Evolutionary conservation across 2,797 vertebrate genomes (phyloP), one percentile per base, ranked within the genome.

Genomic region (Sparidentex hasta): DNA sequence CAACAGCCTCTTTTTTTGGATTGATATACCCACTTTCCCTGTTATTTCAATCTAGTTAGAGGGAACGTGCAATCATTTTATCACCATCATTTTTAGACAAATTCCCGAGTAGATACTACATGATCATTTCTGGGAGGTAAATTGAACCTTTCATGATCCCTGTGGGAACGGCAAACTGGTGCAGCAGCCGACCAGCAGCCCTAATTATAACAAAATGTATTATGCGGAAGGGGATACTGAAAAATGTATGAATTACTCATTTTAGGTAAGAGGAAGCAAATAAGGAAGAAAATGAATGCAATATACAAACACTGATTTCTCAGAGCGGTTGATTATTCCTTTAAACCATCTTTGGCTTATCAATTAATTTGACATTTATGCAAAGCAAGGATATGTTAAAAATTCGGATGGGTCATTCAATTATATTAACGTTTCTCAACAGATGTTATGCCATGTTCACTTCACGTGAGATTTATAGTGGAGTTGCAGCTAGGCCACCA

Each of bases 31-130:
- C 56, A n/a, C 46, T 46, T 14, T 18, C 8, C 8, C 18, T 0
- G 11, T 72, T 66, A 61, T 82, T 81, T 70, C 29, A 52, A 41
- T 66, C 50, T 64, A 74, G 82, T 84, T 75, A 73, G 9, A 65
- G 21, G 18, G 21, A 58, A 73, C 62, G 54, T 68, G 59, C 70
- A 82, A 55, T 74, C 25, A 21, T 75, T 81, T 58, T 46, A 77
- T 76, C 65, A 66, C 52, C 55, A 65, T 81, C 59, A 66, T 18
- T 64, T 65, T 70, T 8, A 55, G 55, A 67, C 25, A 74, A 77
- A 70, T 50, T 48, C 57, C 57, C 23, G 74, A 51, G 51, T 55
- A 61, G 66, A 71, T 29, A n/a, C 17, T 16, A 55, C 52, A 79
- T 80, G 56, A 78, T 58, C 41, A 54, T 76, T 83, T 74, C 43